phyloP scores from a whole-genome alignment of 1,140 invertebrate species.

The Drosophila lini region DNA sequence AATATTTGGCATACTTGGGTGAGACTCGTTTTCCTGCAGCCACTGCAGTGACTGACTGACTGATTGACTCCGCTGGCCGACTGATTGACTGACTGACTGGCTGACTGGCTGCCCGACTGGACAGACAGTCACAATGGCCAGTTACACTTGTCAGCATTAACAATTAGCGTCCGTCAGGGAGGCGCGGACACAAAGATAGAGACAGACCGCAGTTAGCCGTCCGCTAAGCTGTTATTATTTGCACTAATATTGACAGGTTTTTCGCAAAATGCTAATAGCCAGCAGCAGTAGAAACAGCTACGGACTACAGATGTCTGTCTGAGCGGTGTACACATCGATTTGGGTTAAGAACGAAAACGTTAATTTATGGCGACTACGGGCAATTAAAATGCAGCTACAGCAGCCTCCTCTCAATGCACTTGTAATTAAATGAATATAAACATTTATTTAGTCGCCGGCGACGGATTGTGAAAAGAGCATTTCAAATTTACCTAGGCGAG shows the following conservation, averaged over 20 bases:
- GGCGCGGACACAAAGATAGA: constrained; percentile 42
- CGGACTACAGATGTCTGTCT: constrained; percentile 43
- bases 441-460: constrained; percentile 67
- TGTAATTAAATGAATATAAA: constrained; percentile 82
- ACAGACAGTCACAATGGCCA: constrained; percentile 42
- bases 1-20: constrained; percentile 79
- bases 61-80: constrained; percentile 11
- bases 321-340: constrained; percentile 51
- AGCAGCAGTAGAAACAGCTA: constrained; percentile 20
- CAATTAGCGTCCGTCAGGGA: constrained; percentile 71
- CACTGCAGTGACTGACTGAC: constrained; percentile 33
- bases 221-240: constrained; percentile 79
- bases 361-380: constrained; percentile 59
- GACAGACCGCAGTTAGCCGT: constrained; percentile 54
- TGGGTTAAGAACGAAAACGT: constrained; percentile 78
- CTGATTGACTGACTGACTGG: constrained; percentile 19
- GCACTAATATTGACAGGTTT: constrained; percentile 83
- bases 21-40: constrained; percentile 64
- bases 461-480: constrained; percentile 61
- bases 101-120: constrained; percentile 15
- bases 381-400: constrained; percentile 74
- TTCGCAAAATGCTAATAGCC: constrained; percentile 77
- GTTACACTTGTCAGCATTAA: constrained; percentile 78
- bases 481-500: constrained; percentile 66
- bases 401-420: constrained; percentile 59